phyloP scores from a whole-genome alignment of 2,888 invertebrate genomes.

The Maniola hyperantus region DNA sequence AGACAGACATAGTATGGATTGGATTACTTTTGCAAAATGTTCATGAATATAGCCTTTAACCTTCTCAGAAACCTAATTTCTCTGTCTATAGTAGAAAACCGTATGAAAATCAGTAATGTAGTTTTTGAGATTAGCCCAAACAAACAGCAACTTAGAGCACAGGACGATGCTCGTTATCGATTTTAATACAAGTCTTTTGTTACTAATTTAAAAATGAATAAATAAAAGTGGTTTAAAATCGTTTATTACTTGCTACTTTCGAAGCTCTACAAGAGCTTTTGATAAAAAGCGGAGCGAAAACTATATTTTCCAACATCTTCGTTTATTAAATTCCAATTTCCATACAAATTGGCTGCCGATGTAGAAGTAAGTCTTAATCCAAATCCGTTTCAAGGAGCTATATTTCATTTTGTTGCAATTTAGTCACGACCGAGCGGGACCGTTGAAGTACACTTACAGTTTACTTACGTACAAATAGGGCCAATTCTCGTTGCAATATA shows the following conservation, averaged over 20 bases:
- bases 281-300: constrained; percentile 11
- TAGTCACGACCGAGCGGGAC: constrained; percentile 52
- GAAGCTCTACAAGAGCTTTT: constrained; percentile 4
- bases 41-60: too few species aligned
- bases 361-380: constrained; percentile 37
- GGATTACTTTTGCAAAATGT: too few species aligned
- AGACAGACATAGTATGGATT: too few species aligned
- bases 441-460: constrained; percentile 48
- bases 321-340: constrained; percentile 29
- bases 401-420: constrained; percentile 59
- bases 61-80: too few species aligned
- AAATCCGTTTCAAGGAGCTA: constrained; percentile 44
- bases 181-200: too few species aligned
- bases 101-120: too few species aligned
- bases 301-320: constrained; percentile 22
- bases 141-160: too few species aligned
- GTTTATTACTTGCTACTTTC: neutral
- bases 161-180: too few species aligned
- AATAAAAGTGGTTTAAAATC: too few species aligned
- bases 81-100: too few species aligned
- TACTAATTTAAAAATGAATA: too few species aligned
- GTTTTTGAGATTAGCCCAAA: too few species aligned
- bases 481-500: constrained; percentile 73
- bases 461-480: constrained; percentile 62
- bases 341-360: constrained; percentile 35